Evolutionary conservation across 2,888 invertebrate genomes (phyloP).

Genomic region (Leptopilina syphax): DNA sequence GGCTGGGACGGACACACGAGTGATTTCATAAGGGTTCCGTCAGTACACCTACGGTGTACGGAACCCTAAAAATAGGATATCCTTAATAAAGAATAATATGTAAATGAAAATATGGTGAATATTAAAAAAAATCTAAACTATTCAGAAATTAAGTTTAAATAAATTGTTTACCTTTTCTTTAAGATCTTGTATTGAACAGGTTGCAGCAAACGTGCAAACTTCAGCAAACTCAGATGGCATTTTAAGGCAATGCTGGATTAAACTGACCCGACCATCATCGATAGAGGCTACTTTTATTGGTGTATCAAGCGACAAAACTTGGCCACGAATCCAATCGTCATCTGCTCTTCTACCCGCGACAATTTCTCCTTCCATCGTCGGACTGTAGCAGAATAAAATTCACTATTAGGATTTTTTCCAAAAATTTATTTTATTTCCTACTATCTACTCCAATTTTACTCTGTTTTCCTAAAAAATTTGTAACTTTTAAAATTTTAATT

Average conservation of each 20-base stretch:
- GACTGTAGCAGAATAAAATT: slow-evolving; percentile 51
- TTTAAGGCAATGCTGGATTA: slow-evolving; percentile 55
- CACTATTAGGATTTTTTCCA: neutral
- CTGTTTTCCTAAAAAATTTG: too few species aligned
- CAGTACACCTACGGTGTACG: too few species aligned
- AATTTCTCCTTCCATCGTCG: slow-evolving; percentile 61
- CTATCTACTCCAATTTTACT: too few species aligned
- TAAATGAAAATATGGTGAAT: too few species aligned
- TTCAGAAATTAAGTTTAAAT: too few species aligned
- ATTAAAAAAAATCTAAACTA: too few species aligned
- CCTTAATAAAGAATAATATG: too few species aligned
- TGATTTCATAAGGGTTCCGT: too few species aligned
- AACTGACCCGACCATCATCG: slow-evolving; percentile 64
- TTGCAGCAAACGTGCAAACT: slow-evolving; percentile 58
- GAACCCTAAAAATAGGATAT: too few species aligned
- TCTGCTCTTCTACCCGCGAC: slow-evolving; percentile 61
- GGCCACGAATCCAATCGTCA: slow-evolving; percentile 68
- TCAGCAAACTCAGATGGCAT: slow-evolving; percentile 56
- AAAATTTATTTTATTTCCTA: neutral
- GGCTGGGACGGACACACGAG: too few species aligned
- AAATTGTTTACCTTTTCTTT: neutral
- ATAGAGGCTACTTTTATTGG: slow-evolving; percentile 60
- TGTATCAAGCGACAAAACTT: slow-evolving; percentile 57
- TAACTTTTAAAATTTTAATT: too few species aligned
- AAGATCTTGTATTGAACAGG: slow-evolving; percentile 52